These are phyloP conservation scores for Andrena camellia DNA, from an alignment of 2,888 invertebrate species.

Conservation along the genomic window DNA sequence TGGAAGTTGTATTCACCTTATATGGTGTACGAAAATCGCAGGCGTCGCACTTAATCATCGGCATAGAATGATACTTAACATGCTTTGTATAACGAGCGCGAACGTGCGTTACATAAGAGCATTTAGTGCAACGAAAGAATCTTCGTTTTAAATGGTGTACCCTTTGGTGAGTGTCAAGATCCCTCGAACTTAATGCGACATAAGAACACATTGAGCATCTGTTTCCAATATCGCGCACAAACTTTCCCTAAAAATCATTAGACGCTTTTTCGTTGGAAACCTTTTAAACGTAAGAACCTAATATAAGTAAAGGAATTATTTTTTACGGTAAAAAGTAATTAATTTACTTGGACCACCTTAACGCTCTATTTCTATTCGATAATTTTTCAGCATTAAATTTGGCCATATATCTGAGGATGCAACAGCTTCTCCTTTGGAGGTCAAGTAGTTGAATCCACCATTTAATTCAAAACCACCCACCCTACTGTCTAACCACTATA, in stretches of 20 bases:
- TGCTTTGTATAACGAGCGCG: slow-evolving; percentile 96
- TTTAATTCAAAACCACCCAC: too few species aligned
- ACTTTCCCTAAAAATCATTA: slow-evolving; percentile 59
- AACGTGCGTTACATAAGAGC: slow-evolving; percentile 96
- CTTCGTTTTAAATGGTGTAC: slow-evolving; percentile 92
- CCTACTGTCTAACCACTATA: too few species aligned
- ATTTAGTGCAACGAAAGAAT: slow-evolving; percentile 95
- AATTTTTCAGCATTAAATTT: neutral
- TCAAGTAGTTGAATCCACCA: too few species aligned
- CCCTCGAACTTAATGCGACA: slow-evolving; percentile 88
- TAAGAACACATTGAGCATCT: slow-evolving; percentile 90
- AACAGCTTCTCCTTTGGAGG: too few species aligned
- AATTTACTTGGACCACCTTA: neutral
- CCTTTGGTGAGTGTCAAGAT: slow-evolving; percentile 90
- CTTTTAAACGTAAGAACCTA: neutral
- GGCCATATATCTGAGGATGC: too few species aligned
- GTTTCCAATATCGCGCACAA: slow-evolving; percentile 55
- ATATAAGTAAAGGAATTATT: too few species aligned
- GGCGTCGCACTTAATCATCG: slow-evolving; percentile 96
- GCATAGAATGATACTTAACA: slow-evolving; percentile 97
- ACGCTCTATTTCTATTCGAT: neutral
- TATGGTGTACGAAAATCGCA: slow-evolving; percentile 96
- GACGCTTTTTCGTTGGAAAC: neutral
- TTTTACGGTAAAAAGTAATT: too few species aligned
- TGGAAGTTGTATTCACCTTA: slow-evolving; percentile 74